These are phyloP conservation scores for Bombus picipes DNA, from an alignment of 1,140 invertebrate genomes.

Conservation along the genomic window DNA sequence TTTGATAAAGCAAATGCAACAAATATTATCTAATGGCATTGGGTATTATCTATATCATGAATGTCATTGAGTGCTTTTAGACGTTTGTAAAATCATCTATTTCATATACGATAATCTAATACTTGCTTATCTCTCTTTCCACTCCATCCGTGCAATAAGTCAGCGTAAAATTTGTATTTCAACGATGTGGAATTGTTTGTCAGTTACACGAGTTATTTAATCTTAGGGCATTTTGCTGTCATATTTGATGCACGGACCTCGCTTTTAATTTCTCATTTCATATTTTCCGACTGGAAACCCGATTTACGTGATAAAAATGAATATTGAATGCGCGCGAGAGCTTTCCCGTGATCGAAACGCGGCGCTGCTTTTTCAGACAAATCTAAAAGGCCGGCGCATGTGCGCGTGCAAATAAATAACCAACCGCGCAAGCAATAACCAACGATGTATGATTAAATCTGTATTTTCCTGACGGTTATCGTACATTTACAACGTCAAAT, in stretches of 20 bases:
- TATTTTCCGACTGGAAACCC: neutral
- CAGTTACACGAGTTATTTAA: constrained; percentile 1
- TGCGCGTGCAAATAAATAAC: neutral
- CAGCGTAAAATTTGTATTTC: neutral
- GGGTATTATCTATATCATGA: too few species aligned
- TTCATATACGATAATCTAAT: neutral
- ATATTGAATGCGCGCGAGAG: neutral
- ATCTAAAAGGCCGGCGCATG: neutral
- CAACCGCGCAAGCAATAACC: constrained; percentile 1
- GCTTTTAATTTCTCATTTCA: constrained; percentile 19
- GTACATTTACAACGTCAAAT: neutral
- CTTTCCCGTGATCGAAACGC: neutral
- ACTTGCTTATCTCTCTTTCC: neutral
- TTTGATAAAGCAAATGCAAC: too few species aligned
- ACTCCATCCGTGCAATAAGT: neutral
- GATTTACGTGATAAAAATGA: constrained; percentile 4
- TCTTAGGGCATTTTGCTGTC: neutral
- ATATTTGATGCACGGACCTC: neutral
- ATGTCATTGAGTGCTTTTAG: neutral
- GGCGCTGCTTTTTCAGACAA: neutral
- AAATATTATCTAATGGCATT: too few species aligned
- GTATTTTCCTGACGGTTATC: constrained; percentile 1
- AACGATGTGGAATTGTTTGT: neutral
- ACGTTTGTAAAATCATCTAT: neutral
- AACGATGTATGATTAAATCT: constrained; percentile 14